Evolutionary conservation across 2,888 invertebrate genomes (phyloP).

Genomic region (Automeris io): DNA sequence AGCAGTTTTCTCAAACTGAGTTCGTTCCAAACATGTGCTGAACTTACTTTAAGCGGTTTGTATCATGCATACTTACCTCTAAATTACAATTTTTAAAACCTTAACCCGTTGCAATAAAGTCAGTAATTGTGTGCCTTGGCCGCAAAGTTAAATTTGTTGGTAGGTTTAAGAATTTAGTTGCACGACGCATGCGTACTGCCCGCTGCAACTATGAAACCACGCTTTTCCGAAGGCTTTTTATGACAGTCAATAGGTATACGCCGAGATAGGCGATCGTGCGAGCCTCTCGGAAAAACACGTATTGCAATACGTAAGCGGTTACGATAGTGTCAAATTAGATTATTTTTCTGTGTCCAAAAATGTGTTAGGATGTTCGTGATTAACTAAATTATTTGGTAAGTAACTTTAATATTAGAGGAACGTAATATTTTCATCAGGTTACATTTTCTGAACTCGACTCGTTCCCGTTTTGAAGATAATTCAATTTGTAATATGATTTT

Average conservation of each 20-base stretch:
- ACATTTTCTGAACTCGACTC: background rate
- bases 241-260: conserved; percentile 62
- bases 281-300: conserved; percentile 12
- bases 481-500: background rate
- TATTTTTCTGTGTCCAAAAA: background rate
- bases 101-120: conserved; percentile 23
- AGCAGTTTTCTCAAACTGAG: conserved; percentile 34
- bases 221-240: conserved; percentile 37
- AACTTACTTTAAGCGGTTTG: conserved; percentile 53
- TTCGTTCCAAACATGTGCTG: conserved; percentile 44
- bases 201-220: conserved; percentile 59
- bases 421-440: too few relatives aligned
- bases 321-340: conserved; percentile 10
- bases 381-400: background rate
- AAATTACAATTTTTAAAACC: conserved; percentile 6
- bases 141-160: conserved; percentile 16
- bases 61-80: conserved; percentile 24
- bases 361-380: background rate
- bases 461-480: background rate
- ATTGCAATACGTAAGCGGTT: conserved; percentile 11
- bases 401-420: too few relatives aligned
- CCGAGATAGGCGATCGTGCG: conserved; percentile 34
- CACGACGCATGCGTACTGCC: conserved; percentile 54
- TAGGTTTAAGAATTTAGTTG: conserved; percentile 38
- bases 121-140: conserved; percentile 22